These are phyloP conservation scores for Acleris literana DNA, from an alignment of 2,888 invertebrate species.

Conservation along the genomic window DNA sequence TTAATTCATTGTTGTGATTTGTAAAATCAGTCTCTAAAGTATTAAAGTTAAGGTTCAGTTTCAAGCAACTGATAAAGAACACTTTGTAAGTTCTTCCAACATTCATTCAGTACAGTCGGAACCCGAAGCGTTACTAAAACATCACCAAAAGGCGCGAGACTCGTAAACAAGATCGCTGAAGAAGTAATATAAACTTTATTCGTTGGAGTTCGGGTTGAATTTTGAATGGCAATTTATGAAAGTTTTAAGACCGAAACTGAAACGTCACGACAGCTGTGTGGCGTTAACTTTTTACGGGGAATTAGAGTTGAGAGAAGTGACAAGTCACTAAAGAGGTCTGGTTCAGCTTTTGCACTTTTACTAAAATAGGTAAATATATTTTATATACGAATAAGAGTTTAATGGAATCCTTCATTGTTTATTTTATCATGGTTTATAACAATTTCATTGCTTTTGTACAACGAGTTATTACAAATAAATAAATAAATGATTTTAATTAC, in stretches of 20 bases:
- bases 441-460: no score
- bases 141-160: conserved; percentile 33
- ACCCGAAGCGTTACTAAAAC: conserved; percentile 34
- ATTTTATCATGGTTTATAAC: no score
- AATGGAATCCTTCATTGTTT: no score
- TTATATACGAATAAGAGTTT: no score
- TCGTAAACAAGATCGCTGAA: conserved; percentile 29
- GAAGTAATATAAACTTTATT: conserved; percentile 16
- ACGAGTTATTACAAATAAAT: no score
- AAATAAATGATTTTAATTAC: no score
- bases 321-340: background rate
- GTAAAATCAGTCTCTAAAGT: background rate
- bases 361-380: background rate
- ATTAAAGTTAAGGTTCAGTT: background rate
- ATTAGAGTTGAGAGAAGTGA: conserved; percentile 19
- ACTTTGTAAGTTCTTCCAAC: conserved; percentile 15
- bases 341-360: background rate
- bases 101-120: conserved; percentile 37
- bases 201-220: background rate
- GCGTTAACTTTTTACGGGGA: conserved; percentile 31
- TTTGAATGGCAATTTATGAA: conserved; percentile 18
- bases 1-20: background rate
- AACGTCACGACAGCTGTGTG: conserved; percentile 35
- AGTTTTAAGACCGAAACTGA: conserved; percentile 37
- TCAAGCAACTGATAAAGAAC: background rate